Evolutionary conservation across 2,888 invertebrate species (phyloP).

Genomic region (Idaea biselata): DNA sequence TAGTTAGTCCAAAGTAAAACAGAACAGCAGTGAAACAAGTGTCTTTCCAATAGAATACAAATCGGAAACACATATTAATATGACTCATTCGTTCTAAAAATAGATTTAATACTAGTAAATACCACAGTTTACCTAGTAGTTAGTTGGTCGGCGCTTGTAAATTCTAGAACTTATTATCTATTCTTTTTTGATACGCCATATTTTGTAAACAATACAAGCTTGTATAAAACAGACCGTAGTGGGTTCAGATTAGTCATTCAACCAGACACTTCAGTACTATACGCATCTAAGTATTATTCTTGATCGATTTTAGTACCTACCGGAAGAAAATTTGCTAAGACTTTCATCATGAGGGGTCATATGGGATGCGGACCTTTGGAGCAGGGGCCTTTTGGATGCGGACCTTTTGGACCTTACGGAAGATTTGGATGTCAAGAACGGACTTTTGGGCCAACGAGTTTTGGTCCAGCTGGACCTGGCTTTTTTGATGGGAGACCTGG

Average conservation of each 20-base stretch:
- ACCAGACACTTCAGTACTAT: neutral
- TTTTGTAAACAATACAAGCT: neutral
- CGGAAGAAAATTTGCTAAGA: neutral
- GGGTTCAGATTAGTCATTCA: neutral
- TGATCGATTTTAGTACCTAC: neutral
- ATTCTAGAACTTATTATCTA: neutral
- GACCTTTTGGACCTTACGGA: neutral
- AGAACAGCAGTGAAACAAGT: too few relatives aligned
- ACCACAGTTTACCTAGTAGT: too few relatives aligned
- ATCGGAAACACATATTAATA: too few relatives aligned
- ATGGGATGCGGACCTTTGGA: neutral
- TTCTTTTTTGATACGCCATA: neutral
- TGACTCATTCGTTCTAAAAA: too few relatives aligned
- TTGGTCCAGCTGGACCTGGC: conserved; percentile 5
- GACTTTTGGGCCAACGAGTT: neutral
- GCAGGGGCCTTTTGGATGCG: conserved; percentile 2
- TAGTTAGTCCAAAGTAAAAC: too few relatives aligned
- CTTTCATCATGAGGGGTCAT: neutral
- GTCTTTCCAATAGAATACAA: too few relatives aligned
- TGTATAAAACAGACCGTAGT: neutral
- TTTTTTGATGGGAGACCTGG: conserved; percentile 5
- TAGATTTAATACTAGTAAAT: too few relatives aligned
- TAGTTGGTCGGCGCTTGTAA: too few relatives aligned
- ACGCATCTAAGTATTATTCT: neutral
- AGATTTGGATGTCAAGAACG: neutral